These are phyloP conservation scores for Fissipunctia ypsillon DNA, from an alignment of 2,888 invertebrate genomes.

Conservation along the genomic window DNA sequence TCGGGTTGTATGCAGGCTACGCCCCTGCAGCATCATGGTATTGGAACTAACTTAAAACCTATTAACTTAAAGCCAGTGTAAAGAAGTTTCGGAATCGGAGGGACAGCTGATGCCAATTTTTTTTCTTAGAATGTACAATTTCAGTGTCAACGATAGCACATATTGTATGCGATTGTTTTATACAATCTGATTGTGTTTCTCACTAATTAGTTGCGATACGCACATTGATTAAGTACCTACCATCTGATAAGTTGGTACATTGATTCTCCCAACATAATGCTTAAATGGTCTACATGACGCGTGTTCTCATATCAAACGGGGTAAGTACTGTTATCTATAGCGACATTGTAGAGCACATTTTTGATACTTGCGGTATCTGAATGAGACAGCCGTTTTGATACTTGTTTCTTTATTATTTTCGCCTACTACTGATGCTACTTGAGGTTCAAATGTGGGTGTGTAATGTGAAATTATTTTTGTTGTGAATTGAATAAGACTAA, in stretches of 20 bases:
- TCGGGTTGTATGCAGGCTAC: no score
- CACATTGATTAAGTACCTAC: not conserved
- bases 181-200: not conserved
- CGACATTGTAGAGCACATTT: constrained; percentile 72
- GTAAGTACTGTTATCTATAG: constrained; percentile 53
- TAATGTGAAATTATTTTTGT: constrained; percentile 7
- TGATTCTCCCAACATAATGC: not conserved
- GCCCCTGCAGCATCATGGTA: no score
- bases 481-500: constrained; percentile 1
- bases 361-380: constrained; percentile 78
- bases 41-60: not conserved
- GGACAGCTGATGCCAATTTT: not conserved
- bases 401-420: constrained; percentile 53
- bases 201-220: not conserved
- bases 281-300: not conserved
- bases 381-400: constrained; percentile 70
- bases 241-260: constrained; percentile 5
- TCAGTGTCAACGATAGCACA: not conserved
- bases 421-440: constrained; percentile 19
- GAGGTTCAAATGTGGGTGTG: constrained; percentile 45
- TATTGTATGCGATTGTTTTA: not conserved
- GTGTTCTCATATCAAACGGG: constrained; percentile 46
- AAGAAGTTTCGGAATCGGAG: not conserved
- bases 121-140: not conserved
- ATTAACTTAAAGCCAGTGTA: not conserved